Evolutionary conservation across 2,113 vertebrate species (phyloP).

Genomic region (Muntiacus reevesi): DNA sequence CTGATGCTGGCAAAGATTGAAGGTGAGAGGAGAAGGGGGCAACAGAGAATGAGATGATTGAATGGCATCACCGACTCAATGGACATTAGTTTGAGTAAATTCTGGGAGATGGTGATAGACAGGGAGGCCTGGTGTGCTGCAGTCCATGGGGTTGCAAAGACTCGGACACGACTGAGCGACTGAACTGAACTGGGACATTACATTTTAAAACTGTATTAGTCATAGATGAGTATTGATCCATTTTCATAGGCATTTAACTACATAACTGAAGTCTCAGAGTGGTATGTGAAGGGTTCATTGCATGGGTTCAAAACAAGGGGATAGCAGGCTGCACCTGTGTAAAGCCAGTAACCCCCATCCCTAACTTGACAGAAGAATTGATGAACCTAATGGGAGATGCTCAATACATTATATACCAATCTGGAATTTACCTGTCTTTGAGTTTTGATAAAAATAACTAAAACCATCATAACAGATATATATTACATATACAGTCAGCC

Average conservation of each 20-base stretch:
- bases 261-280: neutral
- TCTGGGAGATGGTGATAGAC: neutral
- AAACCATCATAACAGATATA: neutral
- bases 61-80: neutral
- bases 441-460: neutral
- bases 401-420: neutral
- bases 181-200: neutral
- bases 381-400: neutral
- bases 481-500: neutral
- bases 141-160: rapidly evolving
- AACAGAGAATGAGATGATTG: neutral
- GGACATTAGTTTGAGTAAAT: neutral
- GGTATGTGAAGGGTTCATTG: neutral
- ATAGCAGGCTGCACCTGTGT: neutral
- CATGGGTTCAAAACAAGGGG: neutral
- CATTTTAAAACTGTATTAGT: neutral
- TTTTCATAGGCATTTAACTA: neutral
- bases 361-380: neutral
- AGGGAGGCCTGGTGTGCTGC: neutral
- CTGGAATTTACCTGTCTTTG: neutral
- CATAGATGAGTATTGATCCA: neutral
- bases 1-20: neutral
- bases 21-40: neutral
- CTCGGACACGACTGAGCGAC: rapidly evolving
- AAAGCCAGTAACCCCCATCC: neutral